A percentile compares a stretch with the other conserved stretches of the same genome.
Evolutionary conservation across 2,888 invertebrate species (phyloP).

Genomic region (Drosophila ezoana): DNA sequence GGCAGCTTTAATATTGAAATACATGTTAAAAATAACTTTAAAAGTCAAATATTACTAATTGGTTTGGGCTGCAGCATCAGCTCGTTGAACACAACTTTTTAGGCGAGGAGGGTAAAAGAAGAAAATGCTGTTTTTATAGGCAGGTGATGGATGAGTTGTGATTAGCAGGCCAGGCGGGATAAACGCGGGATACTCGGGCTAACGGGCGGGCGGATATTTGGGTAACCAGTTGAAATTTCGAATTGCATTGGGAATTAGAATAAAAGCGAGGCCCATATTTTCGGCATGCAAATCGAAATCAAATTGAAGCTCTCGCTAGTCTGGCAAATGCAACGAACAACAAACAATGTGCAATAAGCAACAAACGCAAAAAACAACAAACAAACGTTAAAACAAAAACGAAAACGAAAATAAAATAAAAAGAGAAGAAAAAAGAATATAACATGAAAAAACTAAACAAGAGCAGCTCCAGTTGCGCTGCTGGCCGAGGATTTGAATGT

Average conservation of each 20-base stretch:
- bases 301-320: conserved; percentile 47
- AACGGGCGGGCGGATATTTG: background rate
- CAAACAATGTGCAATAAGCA: conserved; percentile 25
- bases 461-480: conserved; percentile 39
- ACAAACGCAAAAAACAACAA: conserved; percentile 1
- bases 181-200: background rate
- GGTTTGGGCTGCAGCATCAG: background rate
- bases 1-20: conserved; percentile 1
- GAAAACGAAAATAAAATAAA: conserved; percentile 6
- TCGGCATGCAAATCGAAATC: conserved; percentile 57
- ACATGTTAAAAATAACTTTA: conserved; percentile 1
- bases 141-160: conserved; percentile 32
- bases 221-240: conserved; percentile 17
- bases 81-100: background rate
- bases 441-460: conserved; percentile 8
- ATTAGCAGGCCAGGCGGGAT: conserved; percentile 26
- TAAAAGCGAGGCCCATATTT: conserved; percentile 43
- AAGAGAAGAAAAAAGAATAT: background rate
- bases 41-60: conserved; percentile 10
- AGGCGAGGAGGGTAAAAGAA: background rate
- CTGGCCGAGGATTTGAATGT: conserved; percentile 37
- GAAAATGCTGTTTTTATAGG: conserved; percentile 9
- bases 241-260: conserved; percentile 56
- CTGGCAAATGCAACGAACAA: conserved; percentile 23
- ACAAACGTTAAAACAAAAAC: conserved; percentile 9